Conservation (phyloP, 2,797 vertebrate species). For the Sebastes nivosus region DNA sequence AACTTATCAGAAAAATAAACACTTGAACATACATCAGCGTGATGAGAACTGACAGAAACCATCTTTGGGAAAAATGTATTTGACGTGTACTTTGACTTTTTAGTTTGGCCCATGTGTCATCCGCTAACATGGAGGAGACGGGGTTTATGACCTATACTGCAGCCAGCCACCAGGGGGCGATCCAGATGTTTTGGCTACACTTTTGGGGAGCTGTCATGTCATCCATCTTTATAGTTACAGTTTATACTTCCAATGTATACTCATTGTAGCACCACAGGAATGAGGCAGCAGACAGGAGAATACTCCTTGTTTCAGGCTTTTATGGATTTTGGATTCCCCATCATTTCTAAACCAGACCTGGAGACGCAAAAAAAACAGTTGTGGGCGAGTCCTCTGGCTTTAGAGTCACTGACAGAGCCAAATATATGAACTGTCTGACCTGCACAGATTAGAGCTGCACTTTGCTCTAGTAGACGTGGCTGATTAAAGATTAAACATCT, state of each 20-base stretch:
- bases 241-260: no score
- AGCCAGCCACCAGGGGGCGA: no score
- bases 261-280: background rate
- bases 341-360: slow-evolving; percentile 27
- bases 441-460: background rate
- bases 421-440: slow-evolving; percentile 14
- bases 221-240: no score
- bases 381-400: background rate
- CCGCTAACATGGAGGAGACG: no score
- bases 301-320: background rate
- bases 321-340: slow-evolving; percentile 1
- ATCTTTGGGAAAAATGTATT: no score
- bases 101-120: no score
- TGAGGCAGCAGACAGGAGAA: background rate
- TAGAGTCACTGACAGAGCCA: background rate
- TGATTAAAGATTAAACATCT: background rate
- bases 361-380: background rate
- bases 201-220: no score
- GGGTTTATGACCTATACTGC: no score
- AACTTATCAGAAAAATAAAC: no score
- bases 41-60: no score
- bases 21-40: accelerated
- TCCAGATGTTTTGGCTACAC: no score
- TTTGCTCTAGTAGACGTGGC: background rate
- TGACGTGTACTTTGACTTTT: no score